Evolutionary conservation across 2,797 vertebrate species (phyloP).

Genomic region (Alca torda): DNA sequence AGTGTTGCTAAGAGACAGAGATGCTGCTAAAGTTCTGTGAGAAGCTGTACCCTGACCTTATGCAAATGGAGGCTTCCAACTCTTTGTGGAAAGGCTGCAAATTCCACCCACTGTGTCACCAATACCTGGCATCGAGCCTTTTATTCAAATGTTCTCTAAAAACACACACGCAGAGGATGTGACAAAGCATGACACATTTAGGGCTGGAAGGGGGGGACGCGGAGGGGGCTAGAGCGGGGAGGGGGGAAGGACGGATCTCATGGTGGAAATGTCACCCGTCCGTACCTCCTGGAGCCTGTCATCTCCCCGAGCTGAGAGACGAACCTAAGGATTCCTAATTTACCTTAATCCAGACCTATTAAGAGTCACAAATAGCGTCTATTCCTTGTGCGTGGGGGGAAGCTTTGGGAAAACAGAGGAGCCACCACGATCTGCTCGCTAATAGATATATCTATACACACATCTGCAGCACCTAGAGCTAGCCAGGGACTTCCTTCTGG

Average conservation of each 20-base stretch:
- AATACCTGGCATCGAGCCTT: slow-evolving; percentile 91
- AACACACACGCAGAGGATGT: slow-evolving; percentile 82
- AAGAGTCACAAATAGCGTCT: slow-evolving; percentile 59
- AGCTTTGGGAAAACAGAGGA: background rate
- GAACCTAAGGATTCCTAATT: slow-evolving; percentile 70
- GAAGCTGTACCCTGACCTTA: slow-evolving; percentile 95
- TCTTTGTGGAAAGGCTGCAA: slow-evolving; percentile 89
- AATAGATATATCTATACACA: background rate
- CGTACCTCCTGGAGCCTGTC: slow-evolving; percentile 66
- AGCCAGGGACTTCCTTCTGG: background rate
- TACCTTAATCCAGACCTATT: slow-evolving; percentile 78
- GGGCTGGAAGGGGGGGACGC: slow-evolving; percentile 54
- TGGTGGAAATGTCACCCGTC: slow-evolving; percentile 78
- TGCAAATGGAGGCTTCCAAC: slow-evolving; percentile 94
- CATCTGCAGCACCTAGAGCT: background rate
- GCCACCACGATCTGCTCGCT: background rate
- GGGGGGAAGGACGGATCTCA: slow-evolving; percentile 46
- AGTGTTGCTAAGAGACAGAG: slow-evolving; percentile 99
- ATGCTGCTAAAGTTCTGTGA: slow-evolving; percentile 96
- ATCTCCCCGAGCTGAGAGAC: slow-evolving; percentile 63
- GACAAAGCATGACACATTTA: slow-evolving; percentile 82
- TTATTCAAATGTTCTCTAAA: slow-evolving; percentile 87
- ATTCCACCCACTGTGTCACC: slow-evolving; percentile 88
- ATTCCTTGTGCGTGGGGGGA: slow-evolving; percentile 35
- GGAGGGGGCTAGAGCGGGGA: background rate